Evolutionary conservation across 2,113 vertebrate species (phyloP), one percentile per base, ranked within the genome.

Genomic region (Pantherophis guttatus): DNA sequence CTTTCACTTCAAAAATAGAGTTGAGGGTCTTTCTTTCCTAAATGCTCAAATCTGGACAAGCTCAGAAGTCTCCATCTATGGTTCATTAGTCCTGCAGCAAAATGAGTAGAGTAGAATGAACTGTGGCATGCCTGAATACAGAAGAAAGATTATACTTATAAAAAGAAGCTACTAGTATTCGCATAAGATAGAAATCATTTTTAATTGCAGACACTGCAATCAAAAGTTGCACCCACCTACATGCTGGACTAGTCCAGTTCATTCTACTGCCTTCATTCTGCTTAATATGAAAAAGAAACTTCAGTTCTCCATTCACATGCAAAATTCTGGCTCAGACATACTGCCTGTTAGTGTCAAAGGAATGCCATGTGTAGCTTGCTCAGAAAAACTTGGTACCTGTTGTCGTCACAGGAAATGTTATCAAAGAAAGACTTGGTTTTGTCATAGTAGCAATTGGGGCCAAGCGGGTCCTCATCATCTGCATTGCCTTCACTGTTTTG

Each of bases 371-470:
- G n/a, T 12, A 29, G 26, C 86, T 87, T 92, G 55, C 44, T n/a
- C 86, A 57, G 55, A 86, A 88, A 92, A 53, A 88, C 21, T 89
- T 39, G 23, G 5, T 98, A 99, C 99, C 99, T 99, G 86, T 98
- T 97, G 94, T 99, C 99, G 91, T 99, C 99, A 97, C 98, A 99
- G 92, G 99, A 99, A 97, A 99, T 99, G 97, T 99, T 99, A 96
- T 99, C 99, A 86, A 99, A 99, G 98, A 99, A 99, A 90, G 99
- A 99, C 97, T 99, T 99, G 95, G 99, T 98, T 98, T 99, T 99
- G 97, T 99, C 99, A 33, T 99, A 99, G 96, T 99, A 99, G 95
- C 98, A 99, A 87, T 98, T 97, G 91, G 98, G 98, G 48, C 97
- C 98, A 86, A 97, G 98, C 0, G 98, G 97, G 85, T 99, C 99